Base-by-base conservation (phyloP, 2,888 invertebrate species). In the Phengaris alcon region DNA sequence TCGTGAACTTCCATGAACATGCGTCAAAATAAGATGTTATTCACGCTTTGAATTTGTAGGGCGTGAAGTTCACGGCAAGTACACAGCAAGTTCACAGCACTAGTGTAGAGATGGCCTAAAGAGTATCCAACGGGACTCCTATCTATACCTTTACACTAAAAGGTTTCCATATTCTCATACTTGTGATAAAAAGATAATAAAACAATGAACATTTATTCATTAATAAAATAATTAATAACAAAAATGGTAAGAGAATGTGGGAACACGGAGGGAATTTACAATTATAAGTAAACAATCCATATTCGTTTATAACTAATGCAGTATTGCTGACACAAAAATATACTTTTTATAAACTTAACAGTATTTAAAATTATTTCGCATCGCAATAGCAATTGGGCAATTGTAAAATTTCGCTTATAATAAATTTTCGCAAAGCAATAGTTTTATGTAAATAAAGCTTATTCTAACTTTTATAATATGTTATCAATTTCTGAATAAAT, bases 121-220 rank as follows among this genome's bases (percentile, higher is more conserved):
- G 35, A 51, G 15, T 48, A 48, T 12, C 8, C 4, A 51, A 51
- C 70, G 70, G 48, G 22, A 51, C 51, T 70, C 2, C 51, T 9
- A 64, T 10, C 51, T 9, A 64, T 10, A 64, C 15, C 22, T 22
- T 46, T 44, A 10, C 15, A n/a, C 48, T 3, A 10, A 68, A n/a
- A 69, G 15, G 51, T 70, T 70, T 51, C 70, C 70, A 70, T 70
- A 70, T 70, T 70, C 46, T 70, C 70, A 51, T 70, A 70, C 70
- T 10, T 35, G 35, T 35, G 6, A 13, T 44, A 64, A 64, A 64
- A 64, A 64, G 64, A 35, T 35, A 64, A 64, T 64, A 15, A 59
- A 59, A 64, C 35, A 64, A 64, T 64, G 64, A 64, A 64, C 7
- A 13, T 44, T 64, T 64, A 64, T 64, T 64, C 64, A 64, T 64